These are phyloP conservation scores for Patella depressa DNA, from an alignment of 2,888 invertebrate genomes.

Conservation along the genomic window DNA sequence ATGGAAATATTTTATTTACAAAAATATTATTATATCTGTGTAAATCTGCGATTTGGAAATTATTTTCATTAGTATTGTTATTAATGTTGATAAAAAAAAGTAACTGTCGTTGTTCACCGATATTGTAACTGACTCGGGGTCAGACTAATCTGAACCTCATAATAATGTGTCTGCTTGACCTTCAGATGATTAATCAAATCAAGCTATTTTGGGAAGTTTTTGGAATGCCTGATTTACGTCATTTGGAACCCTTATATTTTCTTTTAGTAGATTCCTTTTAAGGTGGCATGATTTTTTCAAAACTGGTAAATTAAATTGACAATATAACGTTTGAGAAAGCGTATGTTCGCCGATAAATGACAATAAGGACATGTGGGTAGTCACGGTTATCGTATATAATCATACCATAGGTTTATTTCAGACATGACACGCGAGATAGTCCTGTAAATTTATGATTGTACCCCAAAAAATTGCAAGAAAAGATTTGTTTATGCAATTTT, in stretches of 20 bases:
- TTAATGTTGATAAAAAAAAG: not conserved
- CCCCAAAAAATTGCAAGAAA: no score
- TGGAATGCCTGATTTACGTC: not conserved
- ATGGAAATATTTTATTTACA: no score
- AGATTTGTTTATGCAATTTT: no score
- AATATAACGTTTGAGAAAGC: not conserved
- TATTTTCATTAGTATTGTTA: not conserved
- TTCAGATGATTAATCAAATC: not conserved
- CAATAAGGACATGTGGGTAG: not conserved
- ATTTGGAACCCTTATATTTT: not conserved
- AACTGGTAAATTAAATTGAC: not conserved
- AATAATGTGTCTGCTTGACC: not conserved
- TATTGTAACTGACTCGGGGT: no score
- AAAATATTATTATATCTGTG: not conserved
- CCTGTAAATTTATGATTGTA: no score
- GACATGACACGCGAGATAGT: no score
- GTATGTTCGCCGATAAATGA: not conserved
- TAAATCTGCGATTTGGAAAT: not conserved
- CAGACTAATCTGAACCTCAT: not conserved
- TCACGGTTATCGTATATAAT: not conserved
- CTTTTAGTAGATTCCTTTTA: not conserved
- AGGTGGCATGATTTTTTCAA: not conserved
- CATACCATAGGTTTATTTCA: no score
- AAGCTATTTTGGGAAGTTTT: not conserved
- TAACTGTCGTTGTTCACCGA: not conserved